Conservation (phyloP, 2,113 vertebrate genomes). For the Octodon degus region DNA sequence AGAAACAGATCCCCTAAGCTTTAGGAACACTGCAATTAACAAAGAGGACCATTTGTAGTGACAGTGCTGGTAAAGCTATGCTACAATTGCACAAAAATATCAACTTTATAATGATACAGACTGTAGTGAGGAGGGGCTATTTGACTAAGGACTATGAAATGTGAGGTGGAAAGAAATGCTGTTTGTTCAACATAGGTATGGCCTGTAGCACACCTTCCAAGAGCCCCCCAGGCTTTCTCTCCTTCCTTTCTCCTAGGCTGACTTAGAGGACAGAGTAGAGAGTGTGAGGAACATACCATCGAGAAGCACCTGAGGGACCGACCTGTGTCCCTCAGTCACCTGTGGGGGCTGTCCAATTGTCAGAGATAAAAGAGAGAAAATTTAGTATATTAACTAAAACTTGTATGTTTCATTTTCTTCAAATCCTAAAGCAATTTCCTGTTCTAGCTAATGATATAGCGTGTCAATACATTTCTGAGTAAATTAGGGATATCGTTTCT, state of each 20-base stretch:
- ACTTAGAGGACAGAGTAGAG: too few relatives aligned
- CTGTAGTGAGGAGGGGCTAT: neutral
- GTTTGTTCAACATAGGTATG: neutral
- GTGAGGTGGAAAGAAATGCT: neutral
- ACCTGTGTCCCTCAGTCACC: neutral
- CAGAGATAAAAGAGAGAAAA: neutral
- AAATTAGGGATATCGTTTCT: neutral
- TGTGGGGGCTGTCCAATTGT: neutral
- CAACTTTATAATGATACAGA: neutral
- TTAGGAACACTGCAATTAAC: neutral
- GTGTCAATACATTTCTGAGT: neutral
- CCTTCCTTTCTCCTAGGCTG: neutral
- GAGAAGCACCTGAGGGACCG: neutral
- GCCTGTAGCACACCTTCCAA: neutral
- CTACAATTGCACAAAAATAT: neutral
- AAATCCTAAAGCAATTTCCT: neutral
- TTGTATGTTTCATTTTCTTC: neutral
- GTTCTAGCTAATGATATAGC: neutral
- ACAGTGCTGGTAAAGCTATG: neutral
- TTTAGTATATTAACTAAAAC: neutral
- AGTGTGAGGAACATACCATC: fast-evolving
- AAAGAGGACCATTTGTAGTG: neutral
- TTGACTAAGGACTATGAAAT: neutral
- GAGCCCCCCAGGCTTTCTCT: fast-evolving
- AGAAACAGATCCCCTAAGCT: neutral